Evolutionary conservation across 2,888 invertebrate species (phyloP), one percentile per base, ranked within the genome.

Genomic region (Chrysina gloriosa): DNA sequence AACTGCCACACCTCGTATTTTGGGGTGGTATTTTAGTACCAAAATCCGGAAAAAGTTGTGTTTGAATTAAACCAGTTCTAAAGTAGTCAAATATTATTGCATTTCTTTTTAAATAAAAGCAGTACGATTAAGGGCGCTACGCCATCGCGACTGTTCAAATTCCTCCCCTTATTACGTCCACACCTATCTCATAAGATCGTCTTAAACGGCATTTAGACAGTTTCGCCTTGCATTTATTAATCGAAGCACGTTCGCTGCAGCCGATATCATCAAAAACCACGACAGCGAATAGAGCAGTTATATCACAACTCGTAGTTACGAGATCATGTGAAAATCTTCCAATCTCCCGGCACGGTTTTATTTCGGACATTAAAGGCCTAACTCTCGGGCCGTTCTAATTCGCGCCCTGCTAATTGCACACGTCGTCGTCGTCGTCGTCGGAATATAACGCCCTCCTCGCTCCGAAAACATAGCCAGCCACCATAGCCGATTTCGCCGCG

Each of bases 371-470:
- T 61, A 61, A 61, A 19, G 29, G 42, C 27, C 42, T 42, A 61
- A 61, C 42, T 42, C 52, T 50, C 16, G 31, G 9, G 25, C 19
- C 39, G 39, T 27, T 27, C 42, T 61, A 61, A 61, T 61, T 61
- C 58, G 58, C 42, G 27, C 58, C 16, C 11, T 34, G 52, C 23
- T 66, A 70, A 72, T 70, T 68, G 70, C 70, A 72, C 76, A 77
- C 77, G 75, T 77, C 72, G 71, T 71, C 73, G 70, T 69, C 71
- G 73, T 75, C 73, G 73, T 16, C 39, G 11, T 14, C 39, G 39
- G 14, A 1, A 14, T 39, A 7, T 16, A 14, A 11, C 39, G 39
- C 39, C 39, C 11, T 11, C 39, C 39, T 39, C 9, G 11, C 39
- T 39, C 39, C 1, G 11, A 39, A 39, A 39, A 39, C 39, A 39